Evolutionary conservation across 2,888 invertebrate genomes (phyloP), one percentile per base, ranked within the genome.

Genomic region (Rugalucina vietnamica): DNA sequence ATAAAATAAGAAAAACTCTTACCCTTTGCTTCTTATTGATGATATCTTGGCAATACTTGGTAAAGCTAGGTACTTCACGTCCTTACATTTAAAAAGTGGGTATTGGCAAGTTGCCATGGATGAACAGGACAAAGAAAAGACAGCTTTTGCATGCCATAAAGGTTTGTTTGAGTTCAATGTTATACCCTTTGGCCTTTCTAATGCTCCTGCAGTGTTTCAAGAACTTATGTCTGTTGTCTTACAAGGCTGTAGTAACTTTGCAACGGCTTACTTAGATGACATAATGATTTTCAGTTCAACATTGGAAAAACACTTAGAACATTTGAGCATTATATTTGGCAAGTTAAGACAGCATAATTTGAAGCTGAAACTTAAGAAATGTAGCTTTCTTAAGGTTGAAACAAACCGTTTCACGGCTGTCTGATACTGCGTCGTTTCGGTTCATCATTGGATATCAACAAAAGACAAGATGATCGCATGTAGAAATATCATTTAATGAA

Each of bases 311-410:
- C 24, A 71, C 71, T 24, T 75, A 4, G 21, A 8, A 54, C 54
- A 57, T n/a, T 2, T 75, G 1, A 2, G 49, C 18, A 2, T 32
- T 50, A 37, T 76, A 4, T 76, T 34, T 76, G 12, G 14, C 21
- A 34, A 27, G 34, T 5, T 76, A 24, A 1, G 76, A 34, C 34
- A 54, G 21, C 70, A 78, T 49, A 37, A 60, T 0, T 65, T 84
- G n/a, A 78, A 74, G 14, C 71, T 80, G 21, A 87, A 84, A 72
- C 43, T 82, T 10, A 81, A 70, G n/a, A 85, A 83, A 54, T 84
- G 84, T 73, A 60, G 71, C 18, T 82, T 88, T 54, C 27, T 80
- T 5, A 70, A 82, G 74, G 18, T 37, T 27, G 86, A 86, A 73
- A 84, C 84, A 1, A n/a, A n/a, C n/a, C n/a, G n/a, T n/a, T n/a